These are phyloP conservation scores for Allacma fusca DNA, from an alignment of 2,888 invertebrate species.

Conservation along the genomic window DNA sequence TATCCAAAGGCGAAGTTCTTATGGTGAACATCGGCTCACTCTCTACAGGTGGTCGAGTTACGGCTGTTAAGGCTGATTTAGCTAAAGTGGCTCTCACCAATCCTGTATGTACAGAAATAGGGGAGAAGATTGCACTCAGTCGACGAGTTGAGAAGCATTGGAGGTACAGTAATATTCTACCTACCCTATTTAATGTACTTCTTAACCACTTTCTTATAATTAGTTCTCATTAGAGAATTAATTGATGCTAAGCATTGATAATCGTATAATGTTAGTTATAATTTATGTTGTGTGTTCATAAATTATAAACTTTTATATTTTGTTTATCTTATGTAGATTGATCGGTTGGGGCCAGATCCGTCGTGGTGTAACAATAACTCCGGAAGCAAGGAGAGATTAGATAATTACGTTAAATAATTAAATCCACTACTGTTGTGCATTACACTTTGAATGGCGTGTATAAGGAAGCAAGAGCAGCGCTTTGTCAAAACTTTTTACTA, in stretches of 20 bases:
- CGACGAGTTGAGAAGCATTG: constrained; percentile 99
- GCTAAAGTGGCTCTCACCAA: constrained; percentile 96
- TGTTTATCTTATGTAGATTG: constrained; percentile 71
- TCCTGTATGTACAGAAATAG: constrained; percentile 98
- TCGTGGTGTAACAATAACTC: constrained; percentile 94
- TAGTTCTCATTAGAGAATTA: too few species aligned
- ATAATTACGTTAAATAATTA: not conserved
- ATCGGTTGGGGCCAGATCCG: constrained; percentile 99
- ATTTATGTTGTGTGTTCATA: too few species aligned
- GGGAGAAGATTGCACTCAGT: constrained; percentile 99
- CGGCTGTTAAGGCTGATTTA: constrained; percentile 94
- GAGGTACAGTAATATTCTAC: constrained; percentile 72
- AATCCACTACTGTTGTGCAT: not conserved
- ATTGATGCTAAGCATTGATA: too few species aligned
- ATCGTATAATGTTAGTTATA: too few species aligned
- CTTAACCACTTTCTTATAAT: too few species aligned
- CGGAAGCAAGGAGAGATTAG: constrained; percentile 64
- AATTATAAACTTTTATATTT: too few species aligned
- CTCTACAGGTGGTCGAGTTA: constrained; percentile 95
- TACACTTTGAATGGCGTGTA: too few species aligned
- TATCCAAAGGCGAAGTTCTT: constrained; percentile 88
- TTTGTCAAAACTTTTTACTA: too few species aligned
- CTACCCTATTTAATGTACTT: too few species aligned
- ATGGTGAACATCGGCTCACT: constrained; percentile 98
- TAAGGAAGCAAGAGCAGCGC: too few species aligned